Base-by-base conservation (phyloP, 1,140 invertebrate species). In the Drosophila gunungcola region DNA sequence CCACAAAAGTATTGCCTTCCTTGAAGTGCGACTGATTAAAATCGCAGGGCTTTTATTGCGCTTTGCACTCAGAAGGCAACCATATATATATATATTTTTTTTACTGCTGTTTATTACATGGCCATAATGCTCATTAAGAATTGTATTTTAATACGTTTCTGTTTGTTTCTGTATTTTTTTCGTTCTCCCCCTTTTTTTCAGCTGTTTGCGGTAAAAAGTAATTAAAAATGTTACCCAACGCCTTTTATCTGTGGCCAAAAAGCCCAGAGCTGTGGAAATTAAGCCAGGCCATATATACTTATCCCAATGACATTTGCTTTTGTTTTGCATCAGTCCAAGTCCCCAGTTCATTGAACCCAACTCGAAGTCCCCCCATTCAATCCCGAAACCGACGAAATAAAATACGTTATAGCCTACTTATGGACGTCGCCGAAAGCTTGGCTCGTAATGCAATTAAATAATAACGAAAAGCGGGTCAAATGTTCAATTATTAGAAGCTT, bases 401-500 rank as follows among this genome's bases (percentile, higher is more conserved):
- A 70, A 67, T 81, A 61, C 62, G 69, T 67, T 82, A 77, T 76
- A 51, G 48, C 62, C 49, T 74, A 77, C 76, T 65, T 83, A 76
- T 77, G 58, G 56, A 29, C 51, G 46, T 56, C 48, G 57, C 41
- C 54, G 55, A 43, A 32, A 48, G 45, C 60, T 13, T 3, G 63
- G 45, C 67, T 70, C 63, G 57, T 88, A 68, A 65, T 80, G 65
- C 65, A 88, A 89, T 88, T 88, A 88, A 88, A 88, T 70, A 81
- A 73, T 76, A 69, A 75, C 72, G 81, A 76, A 74, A 83, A 77
- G 45, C 78, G 73, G 80, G 78, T 84, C 76, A 88, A 88, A 84
- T 83, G 73, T 89, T 83, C 77, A 89, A 88, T 89, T 88, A 88
- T 88, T 88, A 88, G 79, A 83, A 70, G 85, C 84, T 80, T 89